Percentiles rank a stretch among this genome's conserved stretches.
Conservation (phyloP, 2,797 vertebrate species). For the Knipowitschia caucasica region DNA sequence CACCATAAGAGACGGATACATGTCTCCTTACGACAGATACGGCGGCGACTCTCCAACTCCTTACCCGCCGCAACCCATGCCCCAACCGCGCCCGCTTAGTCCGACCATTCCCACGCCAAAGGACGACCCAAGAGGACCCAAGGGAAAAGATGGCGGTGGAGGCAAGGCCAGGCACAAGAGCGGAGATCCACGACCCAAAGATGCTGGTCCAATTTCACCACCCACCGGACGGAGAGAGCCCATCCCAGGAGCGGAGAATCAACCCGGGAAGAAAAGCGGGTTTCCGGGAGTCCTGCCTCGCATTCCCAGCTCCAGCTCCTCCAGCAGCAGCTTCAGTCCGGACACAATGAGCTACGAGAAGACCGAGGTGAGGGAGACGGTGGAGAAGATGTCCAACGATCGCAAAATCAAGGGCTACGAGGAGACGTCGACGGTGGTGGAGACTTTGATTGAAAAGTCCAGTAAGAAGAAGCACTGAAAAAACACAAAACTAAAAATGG, state of each 20-base stretch:
- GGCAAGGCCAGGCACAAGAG: conserved; percentile 51
- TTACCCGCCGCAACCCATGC: conserved; percentile 34
- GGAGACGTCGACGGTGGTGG: conserved; percentile 88
- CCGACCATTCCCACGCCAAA: conserved; percentile 49
- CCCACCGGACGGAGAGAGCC: conserved; percentile 40
- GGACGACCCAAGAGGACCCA: conserved; percentile 40
- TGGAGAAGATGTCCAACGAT: conserved; percentile 86
- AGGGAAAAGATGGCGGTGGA: conserved; percentile 41
- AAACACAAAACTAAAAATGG: background rate
- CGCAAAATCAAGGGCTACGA: conserved; percentile 86
- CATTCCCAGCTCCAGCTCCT: conserved; percentile 40
- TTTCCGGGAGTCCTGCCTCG: conserved; percentile 51
- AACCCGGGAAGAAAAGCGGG: conserved; percentile 33
- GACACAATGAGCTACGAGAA: conserved; percentile 88
- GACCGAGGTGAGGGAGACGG: conserved; percentile 89
- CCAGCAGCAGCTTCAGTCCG: conserved; percentile 51
- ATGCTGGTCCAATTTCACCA: conserved; percentile 48
- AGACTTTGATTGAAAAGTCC: conserved; percentile 90
- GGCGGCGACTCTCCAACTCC: conserved; percentile 48
- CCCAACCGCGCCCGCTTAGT: conserved; percentile 41
- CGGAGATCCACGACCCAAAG: conserved; percentile 49
- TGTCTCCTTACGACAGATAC: conserved; percentile 47
- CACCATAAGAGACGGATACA: conserved; percentile 71
- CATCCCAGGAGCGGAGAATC: conserved; percentile 43
- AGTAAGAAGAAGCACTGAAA: conserved; percentile 85